These are phyloP conservation scores for Ochotona curzoniae DNA, from an alignment of 2,113 vertebrate species.

Conservation along the genomic window DNA sequence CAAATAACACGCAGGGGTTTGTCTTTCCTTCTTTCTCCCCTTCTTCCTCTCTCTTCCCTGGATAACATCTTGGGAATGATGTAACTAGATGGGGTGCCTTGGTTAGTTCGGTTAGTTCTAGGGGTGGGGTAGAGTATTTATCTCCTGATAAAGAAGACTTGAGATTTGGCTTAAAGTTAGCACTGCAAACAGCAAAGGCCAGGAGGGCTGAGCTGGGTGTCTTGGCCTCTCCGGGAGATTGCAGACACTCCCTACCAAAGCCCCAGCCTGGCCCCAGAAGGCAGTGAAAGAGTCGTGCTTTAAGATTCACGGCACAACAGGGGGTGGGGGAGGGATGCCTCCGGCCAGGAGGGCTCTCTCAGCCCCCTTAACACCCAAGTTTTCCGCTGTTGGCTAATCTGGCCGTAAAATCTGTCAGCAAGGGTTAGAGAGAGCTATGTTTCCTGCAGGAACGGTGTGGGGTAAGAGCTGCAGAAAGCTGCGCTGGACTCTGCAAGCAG, in stretches of 20 bases:
- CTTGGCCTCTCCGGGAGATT: neutral
- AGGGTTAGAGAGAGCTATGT: constrained; percentile 72
- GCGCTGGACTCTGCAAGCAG: constrained; percentile 8
- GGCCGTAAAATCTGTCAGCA: constrained; percentile 79
- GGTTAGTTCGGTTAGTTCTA: constrained; percentile 65
- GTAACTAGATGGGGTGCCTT: constrained; percentile 55
- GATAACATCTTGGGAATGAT: constrained; percentile 79
- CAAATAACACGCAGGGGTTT: constrained; percentile 62
- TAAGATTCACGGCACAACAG: constrained; percentile 6
- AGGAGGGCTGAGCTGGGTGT: neutral
- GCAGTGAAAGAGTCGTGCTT: neutral
- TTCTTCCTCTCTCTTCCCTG: neutral
- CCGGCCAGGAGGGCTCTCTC: constrained; percentile 39
- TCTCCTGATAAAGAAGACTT: constrained; percentile 47
- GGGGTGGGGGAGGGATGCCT: neutral
- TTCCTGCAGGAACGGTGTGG: constrained; percentile 55
- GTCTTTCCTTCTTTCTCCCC: neutral
- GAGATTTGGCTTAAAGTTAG: constrained; percentile 10
- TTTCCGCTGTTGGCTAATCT: constrained; percentile 76
- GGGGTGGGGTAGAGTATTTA: constrained; percentile 55
- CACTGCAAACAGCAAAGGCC: constrained; percentile 31
- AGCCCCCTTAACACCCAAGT: constrained; percentile 71
- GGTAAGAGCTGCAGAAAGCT: neutral
- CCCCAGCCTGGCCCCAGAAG: neutral
- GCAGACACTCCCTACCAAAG: neutral